These are phyloP conservation scores for Morelia viridis DNA, from an alignment of 2,797 vertebrate genomes.

Conservation along the genomic window DNA sequence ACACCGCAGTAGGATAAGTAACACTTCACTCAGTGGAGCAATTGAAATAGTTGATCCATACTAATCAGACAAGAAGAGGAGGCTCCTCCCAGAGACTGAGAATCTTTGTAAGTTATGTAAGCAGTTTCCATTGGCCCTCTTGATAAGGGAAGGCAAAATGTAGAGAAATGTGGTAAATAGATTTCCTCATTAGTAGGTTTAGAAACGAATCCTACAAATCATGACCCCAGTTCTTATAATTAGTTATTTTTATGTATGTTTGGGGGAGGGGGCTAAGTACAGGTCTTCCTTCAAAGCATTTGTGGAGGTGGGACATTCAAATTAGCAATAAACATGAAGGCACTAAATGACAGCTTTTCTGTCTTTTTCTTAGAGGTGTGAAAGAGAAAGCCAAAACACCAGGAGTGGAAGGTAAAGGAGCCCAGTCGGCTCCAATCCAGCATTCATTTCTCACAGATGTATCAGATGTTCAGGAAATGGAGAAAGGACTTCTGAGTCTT, in stretches of 20 bases:
- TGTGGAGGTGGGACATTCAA: background rate
- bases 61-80: background rate
- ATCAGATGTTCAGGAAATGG: constrained; percentile 98
- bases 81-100: background rate
- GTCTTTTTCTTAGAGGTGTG: constrained; percentile 70
- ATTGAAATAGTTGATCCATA: background rate
- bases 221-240: background rate
- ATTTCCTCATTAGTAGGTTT: background rate
- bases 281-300: background rate
- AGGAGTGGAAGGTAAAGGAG: constrained; percentile 74
- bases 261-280: background rate
- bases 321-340: constrained; percentile 21
- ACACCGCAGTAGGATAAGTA: background rate
- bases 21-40: background rate
- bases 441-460: constrained; percentile 98
- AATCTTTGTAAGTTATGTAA: background rate
- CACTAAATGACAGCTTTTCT: background rate
- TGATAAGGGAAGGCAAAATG: background rate
- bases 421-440: constrained; percentile 83
- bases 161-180: background rate
- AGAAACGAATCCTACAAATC: background rate
- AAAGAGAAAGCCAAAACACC: constrained; percentile 86
- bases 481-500: constrained; percentile 92
- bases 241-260: background rate
- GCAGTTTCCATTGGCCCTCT: background rate